Percentiles rank a stretch among this genome's conserved stretches.
Conservation (phyloP, 2,888 invertebrate genomes). For the Autographa gamma region DNA sequence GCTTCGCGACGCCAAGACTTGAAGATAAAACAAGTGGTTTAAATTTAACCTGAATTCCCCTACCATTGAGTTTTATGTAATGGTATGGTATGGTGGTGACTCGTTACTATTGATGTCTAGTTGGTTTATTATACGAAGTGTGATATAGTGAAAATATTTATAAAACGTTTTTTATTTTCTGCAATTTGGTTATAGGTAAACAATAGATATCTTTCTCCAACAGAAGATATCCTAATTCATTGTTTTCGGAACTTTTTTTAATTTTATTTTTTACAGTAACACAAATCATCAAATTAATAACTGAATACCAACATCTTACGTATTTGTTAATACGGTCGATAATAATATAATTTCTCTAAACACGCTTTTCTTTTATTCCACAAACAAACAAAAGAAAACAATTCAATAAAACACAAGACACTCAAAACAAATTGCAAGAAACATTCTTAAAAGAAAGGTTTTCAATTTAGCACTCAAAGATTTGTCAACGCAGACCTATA, state of each 20-base stretch:
- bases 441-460: conserved; percentile 25
- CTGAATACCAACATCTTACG: no score
- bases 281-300: no score
- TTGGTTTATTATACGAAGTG: no score
- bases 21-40: conserved; percentile 55
- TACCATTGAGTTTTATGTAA: conserved; percentile 26
- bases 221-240: no score
- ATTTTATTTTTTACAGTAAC: no score
- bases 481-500: conserved; percentile 44
- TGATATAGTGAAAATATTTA: no score
- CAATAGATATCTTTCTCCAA: no score
- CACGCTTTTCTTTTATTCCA: not conserved
- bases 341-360: not conserved
- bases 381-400: not conserved
- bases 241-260: no score
- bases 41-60: conserved; percentile 43
- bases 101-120: not conserved
- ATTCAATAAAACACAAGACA: not conserved
- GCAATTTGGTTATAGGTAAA: no score
- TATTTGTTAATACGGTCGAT: not conserved
- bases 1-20: conserved; percentile 53
- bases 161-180: no score
- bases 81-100: not conserved
- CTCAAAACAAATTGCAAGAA: conserved; percentile 12
- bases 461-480: conserved; percentile 37